Percentiles rank a stretch among this genome's conserved stretches.
Conservation (phyloP, 2,888 invertebrate genomes). For the Tenodera sinensis region DNA sequence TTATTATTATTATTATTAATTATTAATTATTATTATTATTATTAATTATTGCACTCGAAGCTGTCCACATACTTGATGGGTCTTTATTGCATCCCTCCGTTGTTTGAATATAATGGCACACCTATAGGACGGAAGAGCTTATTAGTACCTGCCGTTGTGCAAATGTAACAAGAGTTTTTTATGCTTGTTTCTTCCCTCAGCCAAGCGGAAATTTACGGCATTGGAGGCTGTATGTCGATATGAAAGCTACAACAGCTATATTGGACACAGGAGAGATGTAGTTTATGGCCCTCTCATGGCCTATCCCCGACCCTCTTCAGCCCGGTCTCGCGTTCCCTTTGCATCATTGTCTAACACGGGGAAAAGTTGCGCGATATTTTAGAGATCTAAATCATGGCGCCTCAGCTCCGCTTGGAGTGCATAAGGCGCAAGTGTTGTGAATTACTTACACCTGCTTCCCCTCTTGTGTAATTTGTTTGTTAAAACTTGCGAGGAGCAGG, state of each 20-base stretch:
- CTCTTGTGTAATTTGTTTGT: not conserved
- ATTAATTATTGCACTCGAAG: too few relatives aligned
- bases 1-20: too few relatives aligned
- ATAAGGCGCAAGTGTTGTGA: not conserved
- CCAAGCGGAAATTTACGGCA: not conserved
- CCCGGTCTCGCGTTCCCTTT: not conserved
- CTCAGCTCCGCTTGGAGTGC: not conserved
- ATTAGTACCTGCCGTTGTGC: not conserved
- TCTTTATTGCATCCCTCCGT: not conserved
- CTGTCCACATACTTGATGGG: too few relatives aligned
- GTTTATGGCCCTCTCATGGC: not conserved
- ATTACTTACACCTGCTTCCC: not conserved
- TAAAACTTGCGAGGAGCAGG: too few relatives aligned
- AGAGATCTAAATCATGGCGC: not conserved
- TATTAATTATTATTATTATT: too few relatives aligned
- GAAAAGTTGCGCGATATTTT: not conserved
- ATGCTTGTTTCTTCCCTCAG: not conserved
- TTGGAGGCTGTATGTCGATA: not conserved
- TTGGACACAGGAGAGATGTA: not conserved
- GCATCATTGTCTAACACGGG: not conserved
- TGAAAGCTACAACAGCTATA: not conserved
- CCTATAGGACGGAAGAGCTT: not conserved
- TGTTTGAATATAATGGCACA: not conserved
- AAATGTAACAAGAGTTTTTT: not conserved
- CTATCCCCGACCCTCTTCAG: not conserved